phyloP scores from a whole-genome alignment of 2,888 invertebrate genomes.

The Lampropteryx suffumata region DNA sequence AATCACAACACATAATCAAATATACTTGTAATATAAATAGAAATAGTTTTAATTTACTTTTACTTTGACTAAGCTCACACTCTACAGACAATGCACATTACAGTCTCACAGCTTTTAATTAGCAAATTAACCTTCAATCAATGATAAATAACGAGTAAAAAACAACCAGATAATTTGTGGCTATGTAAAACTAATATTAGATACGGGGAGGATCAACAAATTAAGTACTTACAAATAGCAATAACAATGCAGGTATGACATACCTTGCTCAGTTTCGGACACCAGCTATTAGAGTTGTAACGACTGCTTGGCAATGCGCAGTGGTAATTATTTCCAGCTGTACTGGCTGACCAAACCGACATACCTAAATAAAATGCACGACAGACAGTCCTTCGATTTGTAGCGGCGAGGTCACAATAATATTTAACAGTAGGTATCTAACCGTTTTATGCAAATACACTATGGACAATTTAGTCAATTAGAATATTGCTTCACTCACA shows the following conservation, averaged over 20 bases:
- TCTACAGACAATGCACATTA: background rate
- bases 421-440: too few relatives aligned
- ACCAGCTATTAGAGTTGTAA: conserved; percentile 73
- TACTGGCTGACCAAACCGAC: conserved; percentile 89
- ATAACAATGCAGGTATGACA: conserved; percentile 42
- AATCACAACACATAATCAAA: conserved; percentile 7
- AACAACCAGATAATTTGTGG: conserved; percentile 12
- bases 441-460: too few relatives aligned
- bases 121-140: conserved; percentile 5
- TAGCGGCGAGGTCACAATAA: conserved; percentile 65
- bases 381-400: conserved; percentile 70
- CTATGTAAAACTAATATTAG: conserved; percentile 8
- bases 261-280: conserved; percentile 77
- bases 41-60: too few relatives aligned
- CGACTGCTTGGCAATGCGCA: conserved; percentile 69
- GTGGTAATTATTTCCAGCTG: conserved; percentile 81
- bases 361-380: conserved; percentile 79
- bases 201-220: conserved; percentile 28
- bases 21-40: background rate
- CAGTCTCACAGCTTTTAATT: background rate
- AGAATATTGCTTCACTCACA: too few relatives aligned
- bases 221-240: conserved; percentile 27
- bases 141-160: conserved; percentile 10
- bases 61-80: too few relatives aligned
- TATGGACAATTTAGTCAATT: too few relatives aligned